Conservation (phyloP, 2,113 vertebrate species). For the Hemibagrus wyckioides region DNA sequence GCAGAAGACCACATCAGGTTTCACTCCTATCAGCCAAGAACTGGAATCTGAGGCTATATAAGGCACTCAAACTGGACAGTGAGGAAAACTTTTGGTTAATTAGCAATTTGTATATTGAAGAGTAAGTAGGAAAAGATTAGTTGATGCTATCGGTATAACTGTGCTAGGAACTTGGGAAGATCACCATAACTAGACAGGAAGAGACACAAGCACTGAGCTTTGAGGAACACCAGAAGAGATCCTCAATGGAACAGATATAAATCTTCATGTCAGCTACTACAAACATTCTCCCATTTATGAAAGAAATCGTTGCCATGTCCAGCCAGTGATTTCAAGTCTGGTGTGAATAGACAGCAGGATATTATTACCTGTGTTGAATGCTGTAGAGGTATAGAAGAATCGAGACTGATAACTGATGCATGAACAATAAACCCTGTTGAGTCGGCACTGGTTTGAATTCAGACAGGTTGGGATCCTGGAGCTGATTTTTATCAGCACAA, state of each 20-base stretch:
- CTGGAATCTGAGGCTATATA: neutral
- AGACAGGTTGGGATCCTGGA: neutral
- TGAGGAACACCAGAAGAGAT: neutral
- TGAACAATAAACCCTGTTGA: neutral
- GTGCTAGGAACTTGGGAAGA: neutral
- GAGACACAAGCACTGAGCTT: neutral
- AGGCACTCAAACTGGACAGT: neutral
- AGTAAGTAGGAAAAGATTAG: neutral
- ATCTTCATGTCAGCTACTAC: neutral
- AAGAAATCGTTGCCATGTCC: neutral
- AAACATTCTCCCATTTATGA: neutral
- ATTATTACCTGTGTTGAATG: neutral
- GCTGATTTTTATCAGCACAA: neutral
- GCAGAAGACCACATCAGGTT: neutral
- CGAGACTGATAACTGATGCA: neutral
- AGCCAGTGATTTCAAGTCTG: neutral
- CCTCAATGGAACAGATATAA: neutral
- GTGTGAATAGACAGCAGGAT: neutral
- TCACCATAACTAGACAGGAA: neutral
- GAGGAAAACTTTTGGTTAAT: neutral
- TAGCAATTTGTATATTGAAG: neutral
- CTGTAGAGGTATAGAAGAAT: neutral
- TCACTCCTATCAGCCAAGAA: neutral
- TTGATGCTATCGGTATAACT: neutral
- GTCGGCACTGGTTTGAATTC: neutral